These are phyloP conservation scores for Crax fasciolata DNA, from an alignment of 2,797 vertebrate genomes.

Conservation along the genomic window DNA sequence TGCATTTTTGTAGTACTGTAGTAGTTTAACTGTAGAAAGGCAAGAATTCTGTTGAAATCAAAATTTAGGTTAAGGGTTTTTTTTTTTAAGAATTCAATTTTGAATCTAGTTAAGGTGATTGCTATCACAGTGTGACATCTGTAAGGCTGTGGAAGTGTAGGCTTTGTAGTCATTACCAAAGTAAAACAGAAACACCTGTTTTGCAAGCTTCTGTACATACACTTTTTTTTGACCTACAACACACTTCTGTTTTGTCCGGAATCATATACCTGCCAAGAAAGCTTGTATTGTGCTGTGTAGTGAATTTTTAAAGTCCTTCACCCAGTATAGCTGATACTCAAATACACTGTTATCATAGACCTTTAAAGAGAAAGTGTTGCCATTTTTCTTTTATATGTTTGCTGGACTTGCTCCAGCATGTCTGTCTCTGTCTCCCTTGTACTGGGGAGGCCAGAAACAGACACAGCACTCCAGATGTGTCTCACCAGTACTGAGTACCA, in stretches of 20 bases:
- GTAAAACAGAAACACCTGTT: not conserved
- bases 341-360: not conserved
- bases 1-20: not conserved
- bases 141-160: not conserved
- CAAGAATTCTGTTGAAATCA: not conserved
- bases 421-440: not conserved
- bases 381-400: not conserved
- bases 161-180: not conserved
- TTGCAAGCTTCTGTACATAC: fast-evolving
- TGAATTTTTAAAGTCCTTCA: not conserved
- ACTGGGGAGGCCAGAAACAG: not conserved
- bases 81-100: not conserved
- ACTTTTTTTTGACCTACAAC: not conserved
- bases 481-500: not conserved
- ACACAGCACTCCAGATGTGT: not conserved
- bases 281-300: conserved; percentile 5
- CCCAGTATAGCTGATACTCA: not conserved
- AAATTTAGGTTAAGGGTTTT: not conserved
- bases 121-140: not conserved
- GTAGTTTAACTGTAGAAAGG: not conserved
- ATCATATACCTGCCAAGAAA: not conserved
- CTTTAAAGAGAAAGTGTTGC: not conserved
- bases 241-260: not conserved
- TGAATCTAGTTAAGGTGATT: not conserved
- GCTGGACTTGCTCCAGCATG: not conserved